Percentiles rank a stretch among this genome's conserved stretches.
phyloP scores from a whole-genome alignment of 2,797 vertebrate species.

The Sebastes vulpes region DNA sequence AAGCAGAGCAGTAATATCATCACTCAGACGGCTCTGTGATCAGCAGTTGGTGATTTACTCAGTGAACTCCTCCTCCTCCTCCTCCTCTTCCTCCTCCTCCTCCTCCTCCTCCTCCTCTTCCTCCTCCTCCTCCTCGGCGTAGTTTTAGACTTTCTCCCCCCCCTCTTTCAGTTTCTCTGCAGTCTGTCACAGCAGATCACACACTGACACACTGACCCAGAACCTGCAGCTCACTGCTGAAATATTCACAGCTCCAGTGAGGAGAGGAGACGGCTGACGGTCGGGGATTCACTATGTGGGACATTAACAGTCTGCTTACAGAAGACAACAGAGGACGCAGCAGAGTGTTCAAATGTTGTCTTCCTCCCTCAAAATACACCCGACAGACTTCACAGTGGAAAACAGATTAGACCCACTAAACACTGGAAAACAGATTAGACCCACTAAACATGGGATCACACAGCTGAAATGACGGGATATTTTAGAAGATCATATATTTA shows the following conservation, averaged over 20 bases:
- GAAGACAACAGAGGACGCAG: not conserved
- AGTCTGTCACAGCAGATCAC: conserved; percentile 71
- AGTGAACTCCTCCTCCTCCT: not conserved
- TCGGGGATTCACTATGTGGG: not conserved
- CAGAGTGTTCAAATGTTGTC: not conserved
- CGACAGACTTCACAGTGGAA: not conserved
- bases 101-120: no score
- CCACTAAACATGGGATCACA: no score
- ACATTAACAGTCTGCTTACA: not conserved
- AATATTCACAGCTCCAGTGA: conserved; percentile 54
- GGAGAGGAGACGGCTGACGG: not conserved
- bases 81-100: no score
- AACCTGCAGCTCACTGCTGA: conserved; percentile 65
- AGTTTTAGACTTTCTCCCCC: not conserved
- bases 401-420: not conserved
- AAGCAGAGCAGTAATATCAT: not conserved
- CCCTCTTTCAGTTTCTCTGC: not conserved
- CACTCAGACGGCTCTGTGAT: not conserved
- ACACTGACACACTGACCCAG: conserved; percentile 84
- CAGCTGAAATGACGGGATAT: no score
- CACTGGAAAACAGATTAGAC: no score
- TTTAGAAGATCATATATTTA: no score
- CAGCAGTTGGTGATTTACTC: not conserved
- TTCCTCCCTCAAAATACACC: not conserved
- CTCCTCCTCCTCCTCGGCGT: not conserved